These are phyloP conservation scores for Cercocebus atys DNA, from an alignment of 2,113 vertebrate genomes.

Conservation along the genomic window DNA sequence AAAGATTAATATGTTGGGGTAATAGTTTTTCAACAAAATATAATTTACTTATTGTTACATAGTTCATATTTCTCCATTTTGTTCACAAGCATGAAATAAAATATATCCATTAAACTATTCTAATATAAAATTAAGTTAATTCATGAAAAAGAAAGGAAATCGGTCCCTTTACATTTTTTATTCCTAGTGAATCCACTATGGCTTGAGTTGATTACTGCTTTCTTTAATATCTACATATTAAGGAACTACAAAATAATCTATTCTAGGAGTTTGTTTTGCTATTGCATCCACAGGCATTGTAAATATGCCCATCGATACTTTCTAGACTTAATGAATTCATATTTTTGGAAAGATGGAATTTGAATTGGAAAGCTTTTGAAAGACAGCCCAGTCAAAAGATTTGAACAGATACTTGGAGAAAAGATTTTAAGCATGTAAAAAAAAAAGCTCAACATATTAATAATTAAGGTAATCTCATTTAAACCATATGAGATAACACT, in stretches of 20 bases:
- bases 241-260: not conserved
- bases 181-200: not conserved
- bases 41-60: not conserved
- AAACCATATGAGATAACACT: not conserved
- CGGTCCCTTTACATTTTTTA: not conserved
- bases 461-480: not conserved
- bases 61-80: not conserved
- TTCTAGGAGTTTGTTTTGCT: not conserved
- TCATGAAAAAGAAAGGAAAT: slow-evolving; percentile 18
- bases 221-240: not conserved
- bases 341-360: not conserved
- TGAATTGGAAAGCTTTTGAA: not conserved
- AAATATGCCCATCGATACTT: not conserved
- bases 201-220: not conserved
- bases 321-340: not conserved
- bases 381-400: not conserved
- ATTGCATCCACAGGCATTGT: not conserved
- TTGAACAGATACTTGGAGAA: not conserved
- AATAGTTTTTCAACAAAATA: not conserved
- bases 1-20: not conserved
- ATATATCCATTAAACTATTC: not conserved
- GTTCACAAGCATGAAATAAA: not conserved
- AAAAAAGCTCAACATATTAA: not conserved
- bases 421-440: not conserved
- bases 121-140: not conserved